Conservation (phyloP, 2,113 vertebrate species). For the Formicarius rufipectus region DNA sequence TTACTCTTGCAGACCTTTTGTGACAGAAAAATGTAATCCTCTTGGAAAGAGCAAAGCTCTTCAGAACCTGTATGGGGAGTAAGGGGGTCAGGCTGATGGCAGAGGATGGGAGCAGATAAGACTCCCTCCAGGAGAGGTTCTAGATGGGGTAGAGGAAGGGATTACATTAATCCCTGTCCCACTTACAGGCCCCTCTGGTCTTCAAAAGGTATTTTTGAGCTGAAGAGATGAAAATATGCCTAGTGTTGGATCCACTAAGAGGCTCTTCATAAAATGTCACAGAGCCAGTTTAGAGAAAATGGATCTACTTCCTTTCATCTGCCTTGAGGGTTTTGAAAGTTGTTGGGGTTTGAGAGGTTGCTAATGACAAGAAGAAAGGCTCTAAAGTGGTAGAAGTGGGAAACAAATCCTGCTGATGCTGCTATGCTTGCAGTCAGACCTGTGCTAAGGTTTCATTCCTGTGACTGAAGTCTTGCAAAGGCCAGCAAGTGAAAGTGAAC, state of each 20-base stretch:
- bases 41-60: background rate
- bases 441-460: background rate
- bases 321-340: constrained; percentile 47
- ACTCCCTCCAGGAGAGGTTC: constrained; percentile 54
- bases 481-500: background rate
- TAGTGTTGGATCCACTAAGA: constrained; percentile 76
- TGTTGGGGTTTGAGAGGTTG: constrained; percentile 6
- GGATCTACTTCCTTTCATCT: constrained; percentile 80
- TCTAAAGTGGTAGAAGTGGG: constrained; percentile 33
- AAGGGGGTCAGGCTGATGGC: background rate
- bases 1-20: background rate
- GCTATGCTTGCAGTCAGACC: background rate
- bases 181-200: constrained; percentile 58
- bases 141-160: constrained; percentile 44
- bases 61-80: background rate
- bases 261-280: constrained; percentile 77
- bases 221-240: constrained; percentile 78
- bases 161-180: constrained; percentile 68
- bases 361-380: constrained; percentile 65
- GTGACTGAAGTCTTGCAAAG: background rate
- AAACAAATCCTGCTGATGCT: constrained; percentile 21
- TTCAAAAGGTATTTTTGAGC: constrained; percentile 79
- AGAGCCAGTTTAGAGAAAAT: constrained; percentile 79
- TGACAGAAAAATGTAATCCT: background rate
- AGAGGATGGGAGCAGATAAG: constrained; percentile 68